Evolutionary conservation across 2,113 vertebrate species (phyloP), one percentile per base, ranked within the genome.

Genomic region (Myrmophylax atrothorax): DNA sequence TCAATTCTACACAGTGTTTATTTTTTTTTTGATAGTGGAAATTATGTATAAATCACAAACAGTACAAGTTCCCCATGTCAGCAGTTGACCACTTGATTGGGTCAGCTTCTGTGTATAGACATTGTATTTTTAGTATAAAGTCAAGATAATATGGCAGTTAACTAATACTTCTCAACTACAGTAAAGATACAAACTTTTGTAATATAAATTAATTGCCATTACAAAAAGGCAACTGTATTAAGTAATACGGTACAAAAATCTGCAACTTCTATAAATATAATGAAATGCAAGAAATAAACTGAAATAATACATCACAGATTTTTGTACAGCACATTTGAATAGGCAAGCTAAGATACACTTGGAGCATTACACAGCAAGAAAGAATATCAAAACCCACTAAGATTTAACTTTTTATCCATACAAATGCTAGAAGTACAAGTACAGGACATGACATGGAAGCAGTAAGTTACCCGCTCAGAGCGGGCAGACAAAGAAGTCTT

Each of bases 181-280:
- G 90, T 96, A 97, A 97, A 97, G 97, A 97, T 98, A 98, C 96
- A 98, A 98, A 98, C 91, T 96, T 97, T 91, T 89, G 94, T 95
- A 96, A 96, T 98, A 98, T 97, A 98, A 98, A 98, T 98, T 97
- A 98, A 98, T 97, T 97, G 97, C 97, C 97, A 90, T 97, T 98
- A 98, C 94, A 98, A 98, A 98, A 98, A 98, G 98, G 97, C 98
- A 98, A 98, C 96, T 97, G 96, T 97, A 97, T 96, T 94, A 95
- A 96, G 97, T 97, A 97, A 97, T 96, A 98, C 13, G 93, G 93
- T 98, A 98, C 97, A 98, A 98, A 98, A 98, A 97, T 96, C 93
- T 90, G 96, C 97, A 97, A 98, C 96, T 96, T 97, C 97, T 98
- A 98, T 98, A 98, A 98, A 98, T 98, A 98, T 95, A 97, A 97